These are phyloP conservation scores for Zenarchopterus dispar DNA, from an alignment of 2,797 vertebrate species.

Conservation along the genomic window DNA sequence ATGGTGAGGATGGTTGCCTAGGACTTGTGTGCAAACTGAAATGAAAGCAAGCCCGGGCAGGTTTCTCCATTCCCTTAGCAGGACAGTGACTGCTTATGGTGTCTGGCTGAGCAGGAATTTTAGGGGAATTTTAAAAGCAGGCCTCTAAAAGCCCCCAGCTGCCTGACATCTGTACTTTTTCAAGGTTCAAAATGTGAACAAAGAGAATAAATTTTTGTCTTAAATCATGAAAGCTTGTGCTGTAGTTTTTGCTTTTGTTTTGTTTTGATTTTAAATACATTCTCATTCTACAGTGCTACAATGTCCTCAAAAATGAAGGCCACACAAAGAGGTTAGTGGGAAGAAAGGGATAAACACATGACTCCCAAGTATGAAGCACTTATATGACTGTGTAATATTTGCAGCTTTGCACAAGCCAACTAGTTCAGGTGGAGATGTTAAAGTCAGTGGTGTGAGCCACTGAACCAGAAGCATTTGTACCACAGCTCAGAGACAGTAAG, in stretches of 20 bases:
- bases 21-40: conserved; percentile 51
- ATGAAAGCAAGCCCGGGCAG: conserved; percentile 65
- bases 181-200: conserved; percentile 14
- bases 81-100: conserved; percentile 53
- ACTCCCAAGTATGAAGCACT: too few relatives aligned
- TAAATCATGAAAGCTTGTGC: too few relatives aligned
- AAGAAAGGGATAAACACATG: too few relatives aligned
- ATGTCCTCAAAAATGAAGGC: too few relatives aligned
- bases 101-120: conserved; percentile 50
- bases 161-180: conserved; percentile 39
- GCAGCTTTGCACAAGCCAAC: conserved; percentile 10
- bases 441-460: not conserved
- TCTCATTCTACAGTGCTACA: too few relatives aligned
- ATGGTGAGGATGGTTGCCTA: conserved; percentile 50
- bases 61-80: conserved; percentile 39
- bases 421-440: conserved; percentile 14
- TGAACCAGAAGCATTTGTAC: not conserved
- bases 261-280: too few relatives aligned
- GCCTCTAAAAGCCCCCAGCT: conserved; percentile 26
- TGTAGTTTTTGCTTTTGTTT: too few relatives aligned
- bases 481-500: too few relatives aligned
- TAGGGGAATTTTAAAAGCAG: conserved; percentile 31
- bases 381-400: not conserved
- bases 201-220: too few relatives aligned
- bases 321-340: too few relatives aligned